Percentiles rank a stretch among this genome's conserved stretches.
Evolutionary conservation across 2,113 vertebrate species (phyloP).

Genomic region (Corythoichthys intestinalis): DNA sequence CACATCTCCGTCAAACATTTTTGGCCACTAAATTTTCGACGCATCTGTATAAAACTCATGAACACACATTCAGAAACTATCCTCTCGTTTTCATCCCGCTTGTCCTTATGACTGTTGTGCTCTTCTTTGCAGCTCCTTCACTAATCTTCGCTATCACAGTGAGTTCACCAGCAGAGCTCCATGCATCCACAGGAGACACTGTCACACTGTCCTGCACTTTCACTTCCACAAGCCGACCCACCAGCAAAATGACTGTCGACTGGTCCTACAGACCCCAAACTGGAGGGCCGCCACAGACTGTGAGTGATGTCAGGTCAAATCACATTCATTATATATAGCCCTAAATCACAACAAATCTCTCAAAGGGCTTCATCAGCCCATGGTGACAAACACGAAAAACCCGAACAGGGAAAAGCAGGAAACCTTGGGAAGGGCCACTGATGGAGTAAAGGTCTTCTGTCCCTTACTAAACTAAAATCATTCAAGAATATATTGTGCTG

Average conservation of each 20-base stretch:
- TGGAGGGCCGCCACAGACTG: conserved; percentile 65
- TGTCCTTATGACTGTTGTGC: background rate
- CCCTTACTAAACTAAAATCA: background rate
- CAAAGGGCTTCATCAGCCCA: too few species aligned
- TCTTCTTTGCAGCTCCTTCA: conserved; percentile 54
- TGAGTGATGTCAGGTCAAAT: conserved; percentile 44
- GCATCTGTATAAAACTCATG: too few species aligned
- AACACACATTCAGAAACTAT: background rate
- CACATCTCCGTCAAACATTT: too few species aligned
- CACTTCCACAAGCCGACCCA: conserved; percentile 72
- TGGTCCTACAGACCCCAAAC: conserved; percentile 80
- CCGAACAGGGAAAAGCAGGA: too few species aligned
- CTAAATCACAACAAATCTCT: background rate
- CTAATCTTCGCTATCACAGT: conserved; percentile 71
- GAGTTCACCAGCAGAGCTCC: conserved; percentile 69
- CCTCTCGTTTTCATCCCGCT: background rate
- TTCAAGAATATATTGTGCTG: background rate
- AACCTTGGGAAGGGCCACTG: too few species aligned
- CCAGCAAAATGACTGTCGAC: conserved; percentile 79
- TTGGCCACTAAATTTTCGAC: too few species aligned
- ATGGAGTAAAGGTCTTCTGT: background rate
- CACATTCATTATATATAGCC: background rate
- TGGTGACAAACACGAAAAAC: too few species aligned
- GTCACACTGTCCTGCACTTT: conserved; percentile 80
- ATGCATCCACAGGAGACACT: conserved; percentile 71